Base-by-base conservation (phyloP, 2,797 vertebrate species). In the Ctenopoma kingsleyae region DNA sequence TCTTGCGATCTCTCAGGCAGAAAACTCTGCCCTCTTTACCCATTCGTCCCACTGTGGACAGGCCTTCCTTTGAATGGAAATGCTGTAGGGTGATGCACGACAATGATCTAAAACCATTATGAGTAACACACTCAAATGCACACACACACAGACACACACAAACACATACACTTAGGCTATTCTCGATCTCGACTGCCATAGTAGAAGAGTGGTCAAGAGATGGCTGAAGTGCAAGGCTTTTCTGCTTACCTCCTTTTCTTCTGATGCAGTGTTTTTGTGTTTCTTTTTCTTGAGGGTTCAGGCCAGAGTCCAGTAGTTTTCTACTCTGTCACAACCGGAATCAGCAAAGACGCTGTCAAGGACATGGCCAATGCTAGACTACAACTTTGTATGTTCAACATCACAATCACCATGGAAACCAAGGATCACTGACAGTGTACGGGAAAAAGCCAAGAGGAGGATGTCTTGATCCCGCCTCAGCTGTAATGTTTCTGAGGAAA, bases 171-270 rank as follows among this genome's bases (percentile, higher is more conserved):
- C 71, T 62, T 71, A 68, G 72, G 57, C 67, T 73, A 78, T 70
- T 81, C 81, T 75, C 82, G 80, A 84, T 78, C 75, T 83, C 85
- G 83, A 86, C 87, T 80, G 90, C 85, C 83, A 89, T 78, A 74
- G 72, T 52, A 85, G 85, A 91, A 67, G 77, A 83, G 67, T 46
- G 69, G 80, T 61, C 58, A 56, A 69, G 81, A 78, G 78, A 67
- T 59, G 87, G 87, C 83, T 78, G 49, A 20, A 81, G 76, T 67
- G 78, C 73, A 70, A 78, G 70, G 77, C 80, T 92, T 89, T 86
- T 86, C 87, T 82, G 87, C 90, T 91, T 92, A 92, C 91, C 92
- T 93, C 91, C 90, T 90, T 88, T 82, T 83, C 87, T 87, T 89
- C 88, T 84, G 85, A 93, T 89, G 90, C 89, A 90, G 91, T 92